A percentile compares a stretch with the other conserved stretches of the same genome.
Conservation (phyloP, 2,113 vertebrate genomes). For the Turnix velox region DNA sequence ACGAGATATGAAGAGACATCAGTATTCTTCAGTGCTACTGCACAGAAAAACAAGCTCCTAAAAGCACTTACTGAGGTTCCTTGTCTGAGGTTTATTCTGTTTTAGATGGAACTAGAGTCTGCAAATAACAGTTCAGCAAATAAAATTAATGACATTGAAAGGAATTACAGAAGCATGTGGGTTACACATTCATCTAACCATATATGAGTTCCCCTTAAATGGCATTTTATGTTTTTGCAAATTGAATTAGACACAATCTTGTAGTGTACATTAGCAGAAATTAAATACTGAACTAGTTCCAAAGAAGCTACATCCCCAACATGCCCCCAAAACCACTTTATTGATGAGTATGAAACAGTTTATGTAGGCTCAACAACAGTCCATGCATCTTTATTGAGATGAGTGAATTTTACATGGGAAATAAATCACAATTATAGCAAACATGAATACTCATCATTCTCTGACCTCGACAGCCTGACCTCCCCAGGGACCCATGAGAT, state of each 20-base stretch:
- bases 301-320: neutral
- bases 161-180: constrained; percentile 11
- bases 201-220: neutral
- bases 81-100: neutral
- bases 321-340: neutral
- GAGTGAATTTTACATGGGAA: neutral
- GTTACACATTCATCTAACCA: neutral
- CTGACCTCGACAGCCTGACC: neutral
- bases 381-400: neutral
- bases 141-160: constrained; percentile 16
- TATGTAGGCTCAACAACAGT: neutral
- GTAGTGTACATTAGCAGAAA: neutral
- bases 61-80: neutral
- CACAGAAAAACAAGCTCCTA: neutral
- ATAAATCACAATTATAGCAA: constrained; percentile 31
- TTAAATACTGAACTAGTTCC: constrained; percentile 29
- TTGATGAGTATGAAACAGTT: constrained; percentile 3
- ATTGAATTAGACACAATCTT: constrained; percentile 37
- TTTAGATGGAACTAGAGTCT: neutral
- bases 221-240: constrained; percentile 27
- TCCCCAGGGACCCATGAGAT: neutral
- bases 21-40: neutral
- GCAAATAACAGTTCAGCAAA: constrained; percentile 32
- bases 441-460: neutral
- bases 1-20: neutral